A percentile compares a stretch with the other conserved stretches of the same genome.
Conservation (phyloP, 2,888 invertebrate species). For the Omphaloscelis lunosa region DNA sequence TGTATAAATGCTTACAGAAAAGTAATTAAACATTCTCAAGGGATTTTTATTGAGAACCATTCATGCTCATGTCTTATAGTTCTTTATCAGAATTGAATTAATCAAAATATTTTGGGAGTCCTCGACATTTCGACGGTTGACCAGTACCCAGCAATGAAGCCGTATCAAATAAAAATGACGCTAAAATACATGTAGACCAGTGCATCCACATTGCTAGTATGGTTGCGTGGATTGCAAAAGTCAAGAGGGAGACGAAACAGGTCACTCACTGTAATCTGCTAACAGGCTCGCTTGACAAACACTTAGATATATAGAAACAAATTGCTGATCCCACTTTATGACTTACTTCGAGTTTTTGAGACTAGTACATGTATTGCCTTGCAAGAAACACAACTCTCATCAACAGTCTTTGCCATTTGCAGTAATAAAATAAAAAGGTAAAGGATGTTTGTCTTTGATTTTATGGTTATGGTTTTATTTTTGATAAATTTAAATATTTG, state of each 20-base stretch:
- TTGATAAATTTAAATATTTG: conserved; percentile 4
- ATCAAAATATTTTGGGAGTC: not conserved
- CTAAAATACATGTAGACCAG: not conserved
- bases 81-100: not conserved
- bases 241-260: conserved; percentile 15
- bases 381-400: not conserved
- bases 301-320: not conserved
- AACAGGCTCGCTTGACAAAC: conserved; percentile 4
- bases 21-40: not conserved
- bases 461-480: conserved; percentile 11
- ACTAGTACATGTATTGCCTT: not conserved
- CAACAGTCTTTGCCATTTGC: not conserved
- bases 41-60: not conserved
- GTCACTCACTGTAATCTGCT: not conserved
- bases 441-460: not conserved
- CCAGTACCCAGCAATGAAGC: not conserved
- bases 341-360: not conserved
- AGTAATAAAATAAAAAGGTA: conserved; percentile 7
- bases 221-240: conserved; percentile 17
- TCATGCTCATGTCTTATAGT: not conserved
- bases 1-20: not conserved
- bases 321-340: conserved; percentile 14
- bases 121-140: not conserved
- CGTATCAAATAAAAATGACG: not conserved
- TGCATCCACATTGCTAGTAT: not conserved